A percentile compares a stretch with the other conserved stretches of the same genome.
Conservation (phyloP, 2,888 invertebrate genomes). For the Julus scandinavius region DNA sequence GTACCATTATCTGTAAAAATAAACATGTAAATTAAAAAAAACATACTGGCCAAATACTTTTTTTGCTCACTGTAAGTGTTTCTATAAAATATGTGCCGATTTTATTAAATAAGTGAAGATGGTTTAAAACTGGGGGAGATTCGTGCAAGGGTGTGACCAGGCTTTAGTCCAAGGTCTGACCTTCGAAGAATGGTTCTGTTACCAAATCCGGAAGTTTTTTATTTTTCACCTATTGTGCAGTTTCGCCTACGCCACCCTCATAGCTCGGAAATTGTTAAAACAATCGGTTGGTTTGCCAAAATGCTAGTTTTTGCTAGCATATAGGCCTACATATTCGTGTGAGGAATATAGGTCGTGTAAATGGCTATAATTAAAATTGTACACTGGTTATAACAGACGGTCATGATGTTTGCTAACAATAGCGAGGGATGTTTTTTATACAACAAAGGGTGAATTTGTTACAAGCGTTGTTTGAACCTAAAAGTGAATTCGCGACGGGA, state of each 20-base stretch:
- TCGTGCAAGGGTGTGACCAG: slow-evolving; percentile 3
- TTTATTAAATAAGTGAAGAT: slow-evolving; percentile 13
- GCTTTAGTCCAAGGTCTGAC: background rate
- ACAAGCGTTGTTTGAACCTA: background rate
- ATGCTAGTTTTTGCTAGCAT: background rate
- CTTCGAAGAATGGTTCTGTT: background rate
- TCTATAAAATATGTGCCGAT: background rate
- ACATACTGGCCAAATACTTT: no score
- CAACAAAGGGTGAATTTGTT: no score
- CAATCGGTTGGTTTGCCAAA: background rate
- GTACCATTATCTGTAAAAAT: no score
- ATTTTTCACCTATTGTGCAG: slow-evolving; percentile 18
- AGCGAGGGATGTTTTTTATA: no score
- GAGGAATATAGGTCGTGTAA: background rate
- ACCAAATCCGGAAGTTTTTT: slow-evolving; percentile 34
- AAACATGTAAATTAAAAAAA: no score
- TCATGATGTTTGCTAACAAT: background rate
- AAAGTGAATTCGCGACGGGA: background rate
- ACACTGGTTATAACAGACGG: background rate
- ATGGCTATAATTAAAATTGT: background rate
- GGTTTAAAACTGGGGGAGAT: slow-evolving; percentile 15
- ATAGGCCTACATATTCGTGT: background rate
- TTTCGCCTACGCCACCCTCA: slow-evolving; percentile 38
- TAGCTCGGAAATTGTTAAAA: background rate
- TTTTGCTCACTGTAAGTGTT: no score